A percentile compares a stretch with the other conserved stretches of the same genome.
These are phyloP conservation scores for Neotragus pygmaeus DNA, from an alignment of 2,113 vertebrate species.

Conservation along the genomic window DNA sequence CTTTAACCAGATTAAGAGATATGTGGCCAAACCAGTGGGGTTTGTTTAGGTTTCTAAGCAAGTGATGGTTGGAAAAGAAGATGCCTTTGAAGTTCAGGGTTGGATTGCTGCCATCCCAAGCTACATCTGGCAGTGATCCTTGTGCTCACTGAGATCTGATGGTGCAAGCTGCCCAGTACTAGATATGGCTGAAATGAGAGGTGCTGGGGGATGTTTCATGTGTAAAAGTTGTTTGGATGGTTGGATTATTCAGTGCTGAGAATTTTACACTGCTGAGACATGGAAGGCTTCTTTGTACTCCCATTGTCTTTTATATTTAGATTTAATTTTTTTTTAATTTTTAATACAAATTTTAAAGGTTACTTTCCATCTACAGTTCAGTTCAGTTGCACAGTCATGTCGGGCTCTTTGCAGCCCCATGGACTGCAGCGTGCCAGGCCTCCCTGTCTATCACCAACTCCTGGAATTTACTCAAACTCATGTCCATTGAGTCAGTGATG, in stretches of 20 bases:
- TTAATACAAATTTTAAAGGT: not conserved
- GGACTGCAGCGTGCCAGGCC: not conserved
- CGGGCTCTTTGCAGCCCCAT: not conserved
- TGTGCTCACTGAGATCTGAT: not conserved
- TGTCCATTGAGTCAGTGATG: not conserved
- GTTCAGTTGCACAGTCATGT: not conserved
- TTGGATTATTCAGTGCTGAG: not conserved
- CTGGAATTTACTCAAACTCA: not conserved
- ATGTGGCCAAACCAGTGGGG: not conserved
- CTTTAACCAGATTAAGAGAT: not conserved
- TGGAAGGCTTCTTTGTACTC: not conserved
- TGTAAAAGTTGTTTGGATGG: not conserved
- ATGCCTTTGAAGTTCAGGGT: not conserved
- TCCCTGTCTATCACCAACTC: not conserved
- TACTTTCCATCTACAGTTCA: not conserved
- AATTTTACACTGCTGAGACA: not conserved
- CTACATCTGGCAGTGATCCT: not conserved
- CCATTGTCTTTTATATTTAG: not conserved
- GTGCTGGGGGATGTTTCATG: not conserved
- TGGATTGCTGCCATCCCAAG: not conserved
- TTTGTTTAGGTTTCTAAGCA: constrained; percentile 37
- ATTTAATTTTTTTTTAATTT: not conserved
- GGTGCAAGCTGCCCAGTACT: not conserved
- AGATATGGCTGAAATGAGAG: not conserved
- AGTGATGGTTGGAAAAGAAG: not conserved